Percentiles rank a stretch among this genome's conserved stretches.
These are phyloP conservation scores for Drosophila subquinaria DNA, from an alignment of 2,888 invertebrate genomes.

Conservation along the genomic window DNA sequence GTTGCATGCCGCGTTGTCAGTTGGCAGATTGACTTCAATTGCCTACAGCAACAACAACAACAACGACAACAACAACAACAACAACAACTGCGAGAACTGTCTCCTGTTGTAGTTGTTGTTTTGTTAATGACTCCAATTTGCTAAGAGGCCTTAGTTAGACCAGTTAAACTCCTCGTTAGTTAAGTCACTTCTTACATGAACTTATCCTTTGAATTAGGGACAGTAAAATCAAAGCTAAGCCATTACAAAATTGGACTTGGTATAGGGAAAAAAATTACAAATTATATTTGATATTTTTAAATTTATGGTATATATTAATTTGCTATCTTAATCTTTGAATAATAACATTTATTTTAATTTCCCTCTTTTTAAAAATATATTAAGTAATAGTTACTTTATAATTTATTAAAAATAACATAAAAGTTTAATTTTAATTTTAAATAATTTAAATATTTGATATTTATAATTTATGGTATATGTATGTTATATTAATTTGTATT, in stretches of 20 bases:
- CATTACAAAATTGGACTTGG: too few relatives aligned
- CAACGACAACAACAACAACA: background rate
- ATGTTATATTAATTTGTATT: too few relatives aligned
- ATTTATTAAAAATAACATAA: too few relatives aligned
- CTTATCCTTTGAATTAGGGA: background rate
- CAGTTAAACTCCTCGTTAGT: background rate
- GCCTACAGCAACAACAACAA: slow-evolving; percentile 1
- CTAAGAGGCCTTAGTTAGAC: background rate
- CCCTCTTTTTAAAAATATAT: too few relatives aligned
- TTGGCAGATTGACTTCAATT: slow-evolving; percentile 27
- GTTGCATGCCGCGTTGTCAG: slow-evolving; percentile 38
- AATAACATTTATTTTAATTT: too few relatives aligned
- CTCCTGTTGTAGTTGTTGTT: background rate
- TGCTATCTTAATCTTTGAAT: too few relatives aligned
- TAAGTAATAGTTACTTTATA: too few relatives aligned
- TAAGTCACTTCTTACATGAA: background rate
- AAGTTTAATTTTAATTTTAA: too few relatives aligned
- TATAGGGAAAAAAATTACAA: background rate
- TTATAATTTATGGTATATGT: too few relatives aligned
- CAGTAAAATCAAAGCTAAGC: background rate
- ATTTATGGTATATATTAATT: too few relatives aligned
- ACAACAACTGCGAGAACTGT: background rate
- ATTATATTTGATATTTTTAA: background rate
- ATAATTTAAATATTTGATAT: too few relatives aligned
- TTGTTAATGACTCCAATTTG: slow-evolving; percentile 18